Evolutionary conservation across 2,797 vertebrate genomes (phyloP).

Genomic region (Setipinna tenuifilis): DNA sequence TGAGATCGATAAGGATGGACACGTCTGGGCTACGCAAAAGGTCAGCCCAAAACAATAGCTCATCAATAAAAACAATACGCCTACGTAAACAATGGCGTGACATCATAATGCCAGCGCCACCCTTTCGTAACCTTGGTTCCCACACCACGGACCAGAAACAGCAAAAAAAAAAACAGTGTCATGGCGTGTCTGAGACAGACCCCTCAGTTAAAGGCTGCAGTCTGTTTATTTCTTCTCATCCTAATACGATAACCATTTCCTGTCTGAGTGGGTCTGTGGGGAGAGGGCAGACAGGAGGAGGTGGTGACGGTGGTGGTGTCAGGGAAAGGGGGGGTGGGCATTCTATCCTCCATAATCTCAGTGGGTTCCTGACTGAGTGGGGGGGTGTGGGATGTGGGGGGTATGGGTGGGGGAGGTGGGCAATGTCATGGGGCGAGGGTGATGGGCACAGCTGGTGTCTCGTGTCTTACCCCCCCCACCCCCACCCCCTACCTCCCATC

Average conservation of each 20-base stretch:
- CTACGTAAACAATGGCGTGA: conserved; percentile 75
- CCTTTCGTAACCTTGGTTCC: conserved; percentile 70
- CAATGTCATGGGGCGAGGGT: not conserved
- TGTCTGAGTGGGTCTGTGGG: conserved; percentile 62
- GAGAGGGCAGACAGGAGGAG: conserved; percentile 30
- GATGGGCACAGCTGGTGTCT: conserved; percentile 51
- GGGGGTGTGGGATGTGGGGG: not conserved
- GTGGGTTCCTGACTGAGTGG: conserved; percentile 66
- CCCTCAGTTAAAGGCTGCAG: not conserved
- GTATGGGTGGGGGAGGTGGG: not conserved
- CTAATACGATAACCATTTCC: conserved; percentile 66
- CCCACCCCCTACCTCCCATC: conserved; percentile 30
- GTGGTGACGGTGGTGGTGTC: conserved; percentile 1
- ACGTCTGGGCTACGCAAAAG: conserved; percentile 42
- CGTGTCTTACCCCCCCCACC: conserved; percentile 27
- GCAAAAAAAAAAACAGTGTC: conserved; percentile 57
- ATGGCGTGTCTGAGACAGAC: conserved; percentile 32
- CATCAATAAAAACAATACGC: conserved; percentile 62
- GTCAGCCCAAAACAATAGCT: conserved; percentile 56
- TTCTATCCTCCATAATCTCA: conserved; percentile 66
- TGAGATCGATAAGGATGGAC: conserved; percentile 47
- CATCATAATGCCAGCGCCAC: conserved; percentile 58
- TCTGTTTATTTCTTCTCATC: conserved; percentile 64
- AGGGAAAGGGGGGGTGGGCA: conserved; percentile 24
- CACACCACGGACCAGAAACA: conserved; percentile 63